Percentiles rank a stretch among this genome's conserved stretches.
phyloP scores from a whole-genome alignment of 2,888 invertebrate genomes.

The Cataglyphis altisquamis region DNA sequence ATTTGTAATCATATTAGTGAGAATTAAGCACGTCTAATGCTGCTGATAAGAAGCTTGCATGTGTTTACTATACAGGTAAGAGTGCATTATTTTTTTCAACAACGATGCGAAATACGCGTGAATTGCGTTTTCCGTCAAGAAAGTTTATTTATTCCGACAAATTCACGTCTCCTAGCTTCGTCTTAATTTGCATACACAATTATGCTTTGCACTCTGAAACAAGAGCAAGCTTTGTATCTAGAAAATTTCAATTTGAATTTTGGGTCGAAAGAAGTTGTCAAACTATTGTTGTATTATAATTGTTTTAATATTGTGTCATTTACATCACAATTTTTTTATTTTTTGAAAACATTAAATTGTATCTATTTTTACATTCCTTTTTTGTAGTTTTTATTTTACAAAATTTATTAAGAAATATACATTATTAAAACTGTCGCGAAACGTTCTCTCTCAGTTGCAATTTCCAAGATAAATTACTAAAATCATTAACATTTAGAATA shows the following conservation, averaged over 20 bases:
- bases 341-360: background rate
- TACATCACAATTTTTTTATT: background rate
- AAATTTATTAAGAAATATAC: background rate
- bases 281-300: background rate
- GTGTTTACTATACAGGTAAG: background rate
- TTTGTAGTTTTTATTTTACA: background rate
- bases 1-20: conserved; percentile 54
- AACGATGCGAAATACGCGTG: conserved; percentile 19
- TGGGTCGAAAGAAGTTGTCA: background rate
- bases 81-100: conserved; percentile 22
- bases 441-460: background rate
- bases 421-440: background rate
- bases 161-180: conserved; percentile 10
- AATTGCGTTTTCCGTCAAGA: conserved; percentile 34
- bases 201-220: conserved; percentile 35
- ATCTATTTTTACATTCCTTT: background rate
- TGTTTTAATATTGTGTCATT: background rate
- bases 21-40: conserved; percentile 28
- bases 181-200: conserved; percentile 65
- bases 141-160: conserved; percentile 37
- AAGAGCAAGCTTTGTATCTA: background rate
- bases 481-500: background rate
- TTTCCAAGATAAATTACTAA: background rate
- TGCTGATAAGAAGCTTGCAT: conserved; percentile 45
- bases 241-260: conserved; percentile 33